Evolutionary conservation across 2,888 invertebrate genomes (phyloP), one percentile per base, ranked within the genome.

Genomic region (Macropis europaea): DNA sequence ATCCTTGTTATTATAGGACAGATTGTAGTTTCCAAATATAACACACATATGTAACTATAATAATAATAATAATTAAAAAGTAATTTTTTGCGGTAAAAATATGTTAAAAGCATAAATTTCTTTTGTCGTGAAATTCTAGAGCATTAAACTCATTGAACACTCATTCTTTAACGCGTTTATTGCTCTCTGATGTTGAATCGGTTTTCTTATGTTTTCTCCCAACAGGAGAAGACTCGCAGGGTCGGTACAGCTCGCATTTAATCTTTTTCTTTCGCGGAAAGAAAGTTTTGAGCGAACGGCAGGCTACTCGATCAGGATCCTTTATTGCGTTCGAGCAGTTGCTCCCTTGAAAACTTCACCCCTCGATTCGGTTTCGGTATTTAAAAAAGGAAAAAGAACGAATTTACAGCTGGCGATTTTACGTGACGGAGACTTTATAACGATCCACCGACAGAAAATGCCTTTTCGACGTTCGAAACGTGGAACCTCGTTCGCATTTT

Each of bases 291-390:
- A 47, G 32, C 40, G 40, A 40, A 48, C 45, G 19, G 11, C 30
- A n/a, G 19, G 15, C 30, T 28, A 38, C 70, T 45, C 50, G 24
- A 26, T 43, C n/a, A 22, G 30, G 28, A 57, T 30, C 43, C 38
- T 64, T 70, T 60, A 60, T 70, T 66, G 42, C 66, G 7, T 54
- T 60, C 24, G 15, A 54, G 36, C 40, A 47, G 47, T 32, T 53
- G 28, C 34, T 22, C 28, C 26, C 30, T 42, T 1, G 52, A 30
- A 40, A 26, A 59, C 26, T 22, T 56, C 48, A 22, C 43, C 24
- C 42, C 19, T 17, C 42, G 1, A 30, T n/a, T n/a, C 24, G 22
- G 34, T 17, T 62, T 48, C 17, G 15, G 6, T 7, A 28, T 54
- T 40, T 50, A 13, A n/a, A 40, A 34, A 13, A 22, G n/a, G 2